Conservation (phyloP, 2,888 invertebrate genomes). For the Marronus borbonicus region DNA sequence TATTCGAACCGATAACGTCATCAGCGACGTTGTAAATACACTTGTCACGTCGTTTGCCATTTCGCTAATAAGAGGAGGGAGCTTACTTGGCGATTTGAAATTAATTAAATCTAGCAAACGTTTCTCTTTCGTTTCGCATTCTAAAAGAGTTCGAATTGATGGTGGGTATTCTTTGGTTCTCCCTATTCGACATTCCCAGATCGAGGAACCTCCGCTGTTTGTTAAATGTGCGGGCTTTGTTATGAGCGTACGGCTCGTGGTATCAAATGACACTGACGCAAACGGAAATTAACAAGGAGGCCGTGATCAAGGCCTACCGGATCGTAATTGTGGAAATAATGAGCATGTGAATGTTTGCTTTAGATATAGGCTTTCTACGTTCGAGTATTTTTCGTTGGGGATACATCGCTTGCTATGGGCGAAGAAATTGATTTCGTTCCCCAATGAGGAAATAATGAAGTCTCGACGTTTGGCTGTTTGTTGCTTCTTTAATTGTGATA, state of each 20-base stretch:
- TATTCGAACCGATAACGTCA: slow-evolving; percentile 27
- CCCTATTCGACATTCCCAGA: background rate
- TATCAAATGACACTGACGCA: slow-evolving; percentile 63
- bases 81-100: slow-evolving; percentile 21
- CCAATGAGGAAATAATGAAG: slow-evolving; percentile 11
- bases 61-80: background rate
- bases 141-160: background rate
- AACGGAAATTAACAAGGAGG: slow-evolving; percentile 62
- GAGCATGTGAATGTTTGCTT: slow-evolving; percentile 43
- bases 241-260: slow-evolving; percentile 39
- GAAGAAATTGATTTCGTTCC: slow-evolving; percentile 3
- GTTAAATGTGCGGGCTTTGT: slow-evolving; percentile 50
- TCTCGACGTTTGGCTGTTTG: background rate
- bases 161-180: slow-evolving; percentile 15
- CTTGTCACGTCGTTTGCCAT: slow-evolving; percentile 19
- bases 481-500: background rate
- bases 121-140: slow-evolving; percentile 5
- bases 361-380: slow-evolving; percentile 1
- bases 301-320: slow-evolving; percentile 35
- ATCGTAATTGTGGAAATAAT: slow-evolving; percentile 49
- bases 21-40: slow-evolving; percentile 27
- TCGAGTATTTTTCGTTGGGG: background rate
- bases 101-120: slow-evolving; percentile 56
- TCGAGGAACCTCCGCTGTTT: slow-evolving; percentile 7
- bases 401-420: background rate